Conservation (phyloP, 2,888 invertebrate genomes). For the Cinara cedri region DNA sequence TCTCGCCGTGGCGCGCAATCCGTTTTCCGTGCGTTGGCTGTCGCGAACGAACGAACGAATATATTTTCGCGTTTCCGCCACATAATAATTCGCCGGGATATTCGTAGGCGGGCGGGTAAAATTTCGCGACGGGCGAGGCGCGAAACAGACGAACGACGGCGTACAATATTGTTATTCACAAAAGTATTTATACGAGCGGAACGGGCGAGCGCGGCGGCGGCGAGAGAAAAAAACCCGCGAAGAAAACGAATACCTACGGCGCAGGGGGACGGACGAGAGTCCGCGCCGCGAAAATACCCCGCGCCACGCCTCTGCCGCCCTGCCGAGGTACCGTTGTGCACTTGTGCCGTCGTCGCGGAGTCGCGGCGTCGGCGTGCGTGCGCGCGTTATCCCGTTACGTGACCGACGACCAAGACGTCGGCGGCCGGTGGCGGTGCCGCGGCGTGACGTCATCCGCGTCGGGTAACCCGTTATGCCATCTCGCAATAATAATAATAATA, state of each 20-base stretch:
- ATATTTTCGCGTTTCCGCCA: too few species aligned
- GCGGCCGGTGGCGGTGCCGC: not conserved
- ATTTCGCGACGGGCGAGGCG: too few species aligned
- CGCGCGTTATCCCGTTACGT: constrained; percentile 51
- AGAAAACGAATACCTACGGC: not conserved
- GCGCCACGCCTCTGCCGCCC: not conserved
- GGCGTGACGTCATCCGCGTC: constrained; percentile 5
- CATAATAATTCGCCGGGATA: too few species aligned
- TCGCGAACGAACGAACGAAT: too few species aligned
- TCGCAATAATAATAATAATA: not conserved
- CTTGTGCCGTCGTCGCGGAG: not conserved
- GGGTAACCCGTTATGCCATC: constrained; percentile 37
- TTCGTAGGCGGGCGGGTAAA: too few species aligned
- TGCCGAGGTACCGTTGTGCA: constrained; percentile 32
- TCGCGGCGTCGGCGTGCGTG: not conserved
- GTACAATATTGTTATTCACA: too few species aligned
- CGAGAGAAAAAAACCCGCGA: too few species aligned
- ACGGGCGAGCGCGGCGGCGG: too few species aligned
- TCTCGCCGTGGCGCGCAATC: too few species aligned
- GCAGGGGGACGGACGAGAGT: not conserved
- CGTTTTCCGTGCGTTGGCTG: too few species aligned
- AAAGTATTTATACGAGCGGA: too few species aligned
- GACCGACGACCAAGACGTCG: constrained; percentile 45
- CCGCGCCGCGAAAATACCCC: not conserved
- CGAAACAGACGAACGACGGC: too few species aligned